A percentile compares a stretch with the other conserved stretches of the same genome.
phyloP scores from a whole-genome alignment of 2,113 vertebrate species.

The Microtus pennsylvanicus region DNA sequence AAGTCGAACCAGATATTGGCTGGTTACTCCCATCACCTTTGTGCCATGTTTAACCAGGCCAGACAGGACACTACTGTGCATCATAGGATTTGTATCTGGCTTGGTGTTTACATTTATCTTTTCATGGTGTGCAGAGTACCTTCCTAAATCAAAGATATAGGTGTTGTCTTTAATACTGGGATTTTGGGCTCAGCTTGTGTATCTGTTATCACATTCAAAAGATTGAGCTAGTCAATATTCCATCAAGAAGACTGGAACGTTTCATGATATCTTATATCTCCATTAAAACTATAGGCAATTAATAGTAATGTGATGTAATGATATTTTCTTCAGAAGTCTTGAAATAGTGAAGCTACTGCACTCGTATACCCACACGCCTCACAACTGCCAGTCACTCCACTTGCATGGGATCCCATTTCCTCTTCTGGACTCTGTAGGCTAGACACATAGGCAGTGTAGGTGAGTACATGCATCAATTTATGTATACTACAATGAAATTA shows the following conservation, averaged over 20 bases:
- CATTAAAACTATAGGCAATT: background rate
- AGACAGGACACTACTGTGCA: background rate
- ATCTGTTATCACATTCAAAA: background rate
- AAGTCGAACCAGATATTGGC: background rate
- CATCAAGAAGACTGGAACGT: background rate
- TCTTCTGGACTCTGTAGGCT: background rate
- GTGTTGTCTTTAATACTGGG: background rate
- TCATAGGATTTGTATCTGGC: background rate
- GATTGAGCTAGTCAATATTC: background rate
- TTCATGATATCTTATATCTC: background rate
- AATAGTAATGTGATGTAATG: background rate
- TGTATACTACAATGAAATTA: background rate
- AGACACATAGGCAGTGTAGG: background rate
- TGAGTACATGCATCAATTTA: background rate
- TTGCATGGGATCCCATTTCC: background rate
- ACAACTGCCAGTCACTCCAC: background rate
- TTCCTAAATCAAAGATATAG: background rate
- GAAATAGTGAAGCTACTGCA: background rate
- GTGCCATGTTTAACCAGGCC: no score
- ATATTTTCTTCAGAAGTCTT: background rate
- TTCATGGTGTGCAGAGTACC: background rate
- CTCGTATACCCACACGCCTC: background rate
- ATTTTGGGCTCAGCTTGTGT: background rate
- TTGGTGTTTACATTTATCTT: background rate
- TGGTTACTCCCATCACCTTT: background rate